Conservation (phyloP, 2,797 vertebrate genomes). For the Argya squamiceps region DNA sequence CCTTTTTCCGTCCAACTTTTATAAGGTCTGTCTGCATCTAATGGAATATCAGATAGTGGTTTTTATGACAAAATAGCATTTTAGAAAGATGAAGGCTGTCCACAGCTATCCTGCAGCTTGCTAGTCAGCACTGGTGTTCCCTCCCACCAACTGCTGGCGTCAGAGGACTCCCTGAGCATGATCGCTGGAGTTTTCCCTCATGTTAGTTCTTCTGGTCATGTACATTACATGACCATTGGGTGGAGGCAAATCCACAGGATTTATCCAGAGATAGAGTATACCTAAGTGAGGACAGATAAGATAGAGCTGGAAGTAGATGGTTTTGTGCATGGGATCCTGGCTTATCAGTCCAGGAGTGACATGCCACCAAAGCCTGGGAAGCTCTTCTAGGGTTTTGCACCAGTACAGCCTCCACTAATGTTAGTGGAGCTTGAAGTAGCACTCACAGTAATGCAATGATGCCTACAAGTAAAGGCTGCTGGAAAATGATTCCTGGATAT, state of each 20-base stretch:
- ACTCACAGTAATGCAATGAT: not conserved
- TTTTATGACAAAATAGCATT: not conserved
- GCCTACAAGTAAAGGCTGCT: not conserved
- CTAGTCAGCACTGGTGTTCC: conserved; percentile 15
- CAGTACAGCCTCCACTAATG: not conserved
- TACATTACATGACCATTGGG: conserved; percentile 71
- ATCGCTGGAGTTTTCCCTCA: conserved; percentile 71
- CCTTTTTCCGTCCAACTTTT: not conserved
- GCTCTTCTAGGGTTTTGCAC: not conserved
- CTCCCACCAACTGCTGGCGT: conserved; percentile 53
- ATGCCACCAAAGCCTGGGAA: not conserved
- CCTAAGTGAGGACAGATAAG: not conserved
- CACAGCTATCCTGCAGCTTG: not conserved
- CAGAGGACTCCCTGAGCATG: conserved; percentile 58
- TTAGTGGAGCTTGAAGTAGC: not conserved
- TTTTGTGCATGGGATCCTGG: not conserved
- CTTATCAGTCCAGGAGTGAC: not conserved
- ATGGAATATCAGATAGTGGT: not conserved
- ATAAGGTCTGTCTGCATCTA: not conserved
- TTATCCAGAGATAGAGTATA: not conserved
- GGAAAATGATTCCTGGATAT: not conserved
- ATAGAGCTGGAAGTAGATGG: not conserved
- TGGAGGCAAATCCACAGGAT: conserved; percentile 75
- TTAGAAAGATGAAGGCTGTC: not conserved
- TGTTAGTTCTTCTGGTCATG: conserved; percentile 66